Evolutionary conservation across 2,888 invertebrate species (phyloP).

Genomic region (Thysanoteuthis rhombus): DNA sequence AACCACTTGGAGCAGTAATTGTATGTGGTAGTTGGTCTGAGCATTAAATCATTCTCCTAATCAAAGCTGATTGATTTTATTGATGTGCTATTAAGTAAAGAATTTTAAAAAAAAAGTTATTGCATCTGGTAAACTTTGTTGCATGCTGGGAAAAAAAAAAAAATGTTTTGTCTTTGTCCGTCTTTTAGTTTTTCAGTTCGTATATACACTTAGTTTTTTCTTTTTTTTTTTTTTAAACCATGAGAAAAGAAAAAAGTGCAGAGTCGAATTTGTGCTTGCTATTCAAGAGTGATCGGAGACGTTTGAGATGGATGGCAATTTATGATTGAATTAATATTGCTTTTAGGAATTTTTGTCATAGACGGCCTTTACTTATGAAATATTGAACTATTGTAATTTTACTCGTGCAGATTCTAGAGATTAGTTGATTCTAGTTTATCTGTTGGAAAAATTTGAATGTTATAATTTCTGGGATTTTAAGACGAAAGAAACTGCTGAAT

Average conservation of each 20-base stretch:
- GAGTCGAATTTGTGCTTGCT: background rate
- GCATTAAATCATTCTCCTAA: slow-evolving; percentile 29
- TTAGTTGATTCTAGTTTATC: no score
- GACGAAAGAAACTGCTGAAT: no score
- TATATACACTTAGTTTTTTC: background rate
- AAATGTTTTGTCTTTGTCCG: background rate
- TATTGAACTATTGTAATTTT: no score
- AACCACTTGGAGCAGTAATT: background rate
- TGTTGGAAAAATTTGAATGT: no score
- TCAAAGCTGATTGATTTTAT: slow-evolving; percentile 26
- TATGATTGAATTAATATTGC: background rate
- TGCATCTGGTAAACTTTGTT: background rate
- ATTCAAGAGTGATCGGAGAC: background rate
- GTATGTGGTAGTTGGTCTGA: slow-evolving; percentile 33
- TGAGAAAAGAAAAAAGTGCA: background rate
- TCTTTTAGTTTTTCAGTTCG: background rate
- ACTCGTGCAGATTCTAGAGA: no score
- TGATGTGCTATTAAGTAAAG: background rate
- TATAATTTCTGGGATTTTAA: no score
- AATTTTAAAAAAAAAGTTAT: background rate
- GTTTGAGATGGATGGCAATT: background rate
- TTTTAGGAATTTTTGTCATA: no score
- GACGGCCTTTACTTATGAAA: no score
- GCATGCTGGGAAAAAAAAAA: background rate
- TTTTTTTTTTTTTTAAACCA: no score